Percentiles rank a stretch among this genome's conserved stretches.
Evolutionary conservation across 2,797 vertebrate species (phyloP).

Genomic region (Enteromius treurensis): DNA sequence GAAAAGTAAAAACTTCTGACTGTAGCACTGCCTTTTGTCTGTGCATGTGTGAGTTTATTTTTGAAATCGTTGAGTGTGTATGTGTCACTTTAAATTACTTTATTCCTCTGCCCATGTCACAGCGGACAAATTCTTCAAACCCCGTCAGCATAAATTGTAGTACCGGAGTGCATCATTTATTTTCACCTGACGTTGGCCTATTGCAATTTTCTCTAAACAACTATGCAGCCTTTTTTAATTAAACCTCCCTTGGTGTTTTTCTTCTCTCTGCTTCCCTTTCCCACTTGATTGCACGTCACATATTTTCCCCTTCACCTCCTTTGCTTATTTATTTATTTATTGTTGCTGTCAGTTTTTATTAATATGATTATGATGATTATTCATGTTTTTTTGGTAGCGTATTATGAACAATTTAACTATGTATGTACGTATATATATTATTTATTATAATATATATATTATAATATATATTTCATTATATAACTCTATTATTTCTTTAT

Average conservation of each 20-base stretch:
- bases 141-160: conserved; percentile 67
- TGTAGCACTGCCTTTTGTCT: conserved; percentile 41
- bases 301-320: not conserved
- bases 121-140: conserved; percentile 69
- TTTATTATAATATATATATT: too few species aligned
- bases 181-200: conserved; percentile 34
- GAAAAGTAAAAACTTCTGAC: conserved; percentile 14
- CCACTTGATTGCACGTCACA: not conserved
- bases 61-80: conserved; percentile 69
- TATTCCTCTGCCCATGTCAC: conserved; percentile 72
- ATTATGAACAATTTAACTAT: not conserved
- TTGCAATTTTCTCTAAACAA: conserved; percentile 27
- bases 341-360: not conserved
- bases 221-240: conserved; percentile 44
- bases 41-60: conserved; percentile 70
- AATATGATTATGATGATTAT: not conserved
- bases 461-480: not conserved
- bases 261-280: not conserved
- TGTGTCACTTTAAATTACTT: conserved; percentile 47
- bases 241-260: conserved; percentile 48
- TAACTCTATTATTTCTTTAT: not conserved
- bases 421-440: too few species aligned
- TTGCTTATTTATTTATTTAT: not conserved
- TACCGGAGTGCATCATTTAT: conserved; percentile 30
- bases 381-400: not conserved